phyloP scores from a whole-genome alignment of 2,888 invertebrate species.

The Andrena camellia region DNA sequence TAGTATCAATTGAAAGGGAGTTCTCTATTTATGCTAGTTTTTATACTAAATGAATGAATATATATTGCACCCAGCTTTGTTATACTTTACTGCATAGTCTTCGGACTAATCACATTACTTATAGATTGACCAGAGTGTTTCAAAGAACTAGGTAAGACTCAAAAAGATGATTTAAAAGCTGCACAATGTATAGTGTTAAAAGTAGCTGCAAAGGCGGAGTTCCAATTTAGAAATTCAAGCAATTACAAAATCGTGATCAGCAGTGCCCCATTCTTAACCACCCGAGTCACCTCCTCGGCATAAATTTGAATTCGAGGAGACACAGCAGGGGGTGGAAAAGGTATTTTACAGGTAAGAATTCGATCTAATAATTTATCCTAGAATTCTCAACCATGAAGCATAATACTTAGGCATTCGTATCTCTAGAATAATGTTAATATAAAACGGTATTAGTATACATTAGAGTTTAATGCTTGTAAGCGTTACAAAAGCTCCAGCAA shows the following conservation, averaged over 20 bases:
- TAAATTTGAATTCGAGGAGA: background rate
- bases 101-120: background rate
- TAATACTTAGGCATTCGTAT: background rate
- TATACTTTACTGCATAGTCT: constrained; percentile 3
- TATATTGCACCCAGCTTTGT: background rate
- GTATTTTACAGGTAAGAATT: background rate
- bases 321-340: background rate
- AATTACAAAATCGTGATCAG: background rate
- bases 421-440: background rate
- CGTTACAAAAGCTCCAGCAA: background rate
- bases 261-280: background rate
- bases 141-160: background rate
- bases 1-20: background rate
- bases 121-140: background rate
- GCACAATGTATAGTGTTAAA: too few species aligned
- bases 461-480: background rate
- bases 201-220: background rate
- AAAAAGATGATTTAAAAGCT: too few species aligned
- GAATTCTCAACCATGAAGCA: background rate
- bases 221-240: background rate
- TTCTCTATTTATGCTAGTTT: background rate
- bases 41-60: background rate
- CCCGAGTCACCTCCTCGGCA: background rate
- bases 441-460: background rate
- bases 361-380: background rate